Percentiles rank a stretch among this genome's conserved stretches.
phyloP scores from a whole-genome alignment of 2,113 vertebrate species.

The Paracyprichromis sp. region DNA sequence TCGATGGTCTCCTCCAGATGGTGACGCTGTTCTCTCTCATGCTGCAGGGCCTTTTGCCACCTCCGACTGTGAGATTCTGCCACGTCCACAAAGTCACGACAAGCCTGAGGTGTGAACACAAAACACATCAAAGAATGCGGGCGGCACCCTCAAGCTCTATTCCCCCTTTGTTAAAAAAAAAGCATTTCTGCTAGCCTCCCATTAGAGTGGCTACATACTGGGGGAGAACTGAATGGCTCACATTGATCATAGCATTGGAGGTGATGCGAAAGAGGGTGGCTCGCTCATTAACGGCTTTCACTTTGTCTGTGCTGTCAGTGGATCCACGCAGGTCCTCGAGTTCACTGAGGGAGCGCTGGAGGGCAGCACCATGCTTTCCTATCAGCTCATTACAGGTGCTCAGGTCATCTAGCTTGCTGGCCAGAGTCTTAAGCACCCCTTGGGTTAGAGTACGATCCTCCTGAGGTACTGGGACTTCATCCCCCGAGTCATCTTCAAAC shows the following conservation, averaged over 20 bases:
- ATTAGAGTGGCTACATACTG: not conserved
- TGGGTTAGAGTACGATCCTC: slow-evolving; percentile 81
- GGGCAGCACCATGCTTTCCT: slow-evolving; percentile 90
- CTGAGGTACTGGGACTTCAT: slow-evolving; percentile 82
- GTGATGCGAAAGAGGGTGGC: slow-evolving; percentile 95
- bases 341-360: slow-evolving; percentile 91
- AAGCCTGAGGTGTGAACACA: slow-evolving; percentile 74
- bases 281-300: slow-evolving; percentile 84
- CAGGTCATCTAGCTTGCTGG: slow-evolving; percentile 85
- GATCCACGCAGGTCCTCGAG: slow-evolving; percentile 81
- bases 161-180: not conserved
- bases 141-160: not conserved
- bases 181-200: not conserved
- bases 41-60: slow-evolving; percentile 88
- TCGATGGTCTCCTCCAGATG: slow-evolving; percentile 94
- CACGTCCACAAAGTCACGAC: slow-evolving; percentile 89
- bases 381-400: slow-evolving; percentile 93
- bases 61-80: slow-evolving; percentile 84
- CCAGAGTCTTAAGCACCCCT: slow-evolving; percentile 79
- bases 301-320: slow-evolving; percentile 77
- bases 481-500: slow-evolving; percentile 88
- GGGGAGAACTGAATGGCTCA: slow-evolving; percentile 22
- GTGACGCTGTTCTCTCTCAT: slow-evolving; percentile 89
- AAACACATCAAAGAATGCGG: not conserved
- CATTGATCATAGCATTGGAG: slow-evolving; percentile 96